These are phyloP conservation scores for Netelia fuscicornis DNA, from an alignment of 2,888 invertebrate species.

Conservation along the genomic window DNA sequence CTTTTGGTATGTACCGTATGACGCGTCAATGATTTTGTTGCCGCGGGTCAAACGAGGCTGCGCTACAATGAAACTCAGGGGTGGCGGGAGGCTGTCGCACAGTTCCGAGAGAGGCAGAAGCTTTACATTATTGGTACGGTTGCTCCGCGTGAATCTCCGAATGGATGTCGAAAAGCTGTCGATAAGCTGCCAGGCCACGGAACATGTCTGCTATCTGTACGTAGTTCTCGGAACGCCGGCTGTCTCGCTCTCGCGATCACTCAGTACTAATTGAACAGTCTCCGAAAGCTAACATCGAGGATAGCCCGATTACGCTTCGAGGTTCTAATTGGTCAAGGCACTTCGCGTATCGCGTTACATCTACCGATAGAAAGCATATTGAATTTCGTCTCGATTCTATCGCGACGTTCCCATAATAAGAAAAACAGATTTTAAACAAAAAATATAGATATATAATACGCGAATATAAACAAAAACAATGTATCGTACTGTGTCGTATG, in stretches of 20 bases:
- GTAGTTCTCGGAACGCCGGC: slow-evolving; percentile 14
- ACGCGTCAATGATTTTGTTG: not conserved
- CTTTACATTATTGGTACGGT: slow-evolving; percentile 22
- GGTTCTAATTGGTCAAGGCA: slow-evolving; percentile 34
- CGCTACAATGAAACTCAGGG: not conserved
- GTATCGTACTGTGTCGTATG: slow-evolving; percentile 35
- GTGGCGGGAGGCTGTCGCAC: not conserved
- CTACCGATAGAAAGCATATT: not conserved
- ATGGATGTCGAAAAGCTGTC: slow-evolving; percentile 48
- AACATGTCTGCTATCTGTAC: slow-evolving; percentile 31
- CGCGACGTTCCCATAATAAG: slow-evolving; percentile 8
- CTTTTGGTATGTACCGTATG: not conserved
- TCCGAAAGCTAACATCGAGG: slow-evolving; percentile 29
- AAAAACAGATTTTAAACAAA: slow-evolving; percentile 2
- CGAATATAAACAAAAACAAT: slow-evolving; percentile 28
- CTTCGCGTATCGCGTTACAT: slow-evolving; percentile 15
- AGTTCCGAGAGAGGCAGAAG: slow-evolving; percentile 9
- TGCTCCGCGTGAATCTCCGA: slow-evolving; percentile 24
- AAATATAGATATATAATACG: not conserved
- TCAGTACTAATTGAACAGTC: slow-evolving; percentile 63
- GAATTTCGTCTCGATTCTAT: slow-evolving; percentile 24
- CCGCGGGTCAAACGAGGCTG: not conserved
- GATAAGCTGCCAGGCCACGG: slow-evolving; percentile 50
- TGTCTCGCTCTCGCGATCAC: slow-evolving; percentile 46
- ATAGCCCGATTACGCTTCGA: slow-evolving; percentile 41